Conservation (phyloP, 2,888 invertebrate species). For the Diadegma fenestrale region DNA sequence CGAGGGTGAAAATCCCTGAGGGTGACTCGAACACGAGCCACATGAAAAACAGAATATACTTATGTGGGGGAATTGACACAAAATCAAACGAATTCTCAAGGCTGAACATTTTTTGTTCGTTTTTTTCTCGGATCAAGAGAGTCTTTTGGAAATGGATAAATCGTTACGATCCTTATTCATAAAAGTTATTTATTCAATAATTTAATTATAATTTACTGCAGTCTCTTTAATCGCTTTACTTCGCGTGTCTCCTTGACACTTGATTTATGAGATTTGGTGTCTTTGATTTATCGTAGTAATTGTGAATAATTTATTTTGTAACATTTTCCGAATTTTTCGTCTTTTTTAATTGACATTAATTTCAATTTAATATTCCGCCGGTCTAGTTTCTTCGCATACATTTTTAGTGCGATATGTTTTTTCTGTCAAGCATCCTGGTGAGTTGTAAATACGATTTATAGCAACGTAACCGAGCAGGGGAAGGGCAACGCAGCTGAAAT, state of each 20-base stretch:
- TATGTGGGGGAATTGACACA: not conserved
- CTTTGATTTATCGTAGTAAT: not conserved
- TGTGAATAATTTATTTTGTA: not conserved
- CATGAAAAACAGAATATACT: constrained; percentile 10
- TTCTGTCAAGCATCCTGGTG: not conserved
- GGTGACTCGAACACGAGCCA: constrained; percentile 13
- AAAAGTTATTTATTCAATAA: not conserved
- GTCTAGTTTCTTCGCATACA: not conserved
- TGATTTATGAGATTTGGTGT: not conserved
- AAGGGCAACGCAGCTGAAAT: constrained; percentile 15
- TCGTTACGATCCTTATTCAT: not conserved
- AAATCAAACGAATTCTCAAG: not conserved
- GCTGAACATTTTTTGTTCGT: not conserved
- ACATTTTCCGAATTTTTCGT: not conserved
- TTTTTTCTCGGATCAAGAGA: not conserved
- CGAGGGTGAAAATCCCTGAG: constrained; percentile 11
- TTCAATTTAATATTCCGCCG: not conserved
- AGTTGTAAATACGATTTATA: not conserved
- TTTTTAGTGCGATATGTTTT: not conserved
- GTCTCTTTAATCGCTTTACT: too few relatives aligned
- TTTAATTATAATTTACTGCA: not conserved
- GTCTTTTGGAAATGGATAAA: not conserved
- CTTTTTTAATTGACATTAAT: not conserved
- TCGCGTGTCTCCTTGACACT: not conserved
- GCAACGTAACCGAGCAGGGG: not conserved